These are phyloP conservation scores for Hedychridium roseum DNA, from an alignment of 2,888 invertebrate species.

Conservation along the genomic window DNA sequence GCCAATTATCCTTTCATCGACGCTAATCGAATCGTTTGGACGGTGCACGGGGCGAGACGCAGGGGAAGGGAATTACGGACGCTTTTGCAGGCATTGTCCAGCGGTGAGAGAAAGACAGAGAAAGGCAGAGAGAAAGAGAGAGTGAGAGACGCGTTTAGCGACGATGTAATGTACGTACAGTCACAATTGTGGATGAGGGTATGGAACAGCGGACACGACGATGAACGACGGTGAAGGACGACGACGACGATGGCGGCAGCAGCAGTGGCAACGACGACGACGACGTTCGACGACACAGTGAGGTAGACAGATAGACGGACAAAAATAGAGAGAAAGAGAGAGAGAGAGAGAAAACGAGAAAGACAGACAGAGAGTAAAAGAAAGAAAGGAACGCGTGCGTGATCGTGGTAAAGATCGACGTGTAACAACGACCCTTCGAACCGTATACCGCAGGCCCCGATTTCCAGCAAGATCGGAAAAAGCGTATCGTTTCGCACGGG, in stretches of 20 bases:
- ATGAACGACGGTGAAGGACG: constrained; percentile 26
- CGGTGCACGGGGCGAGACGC: too few relatives aligned
- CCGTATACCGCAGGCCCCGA: too few relatives aligned
- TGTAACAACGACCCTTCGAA: too few relatives aligned
- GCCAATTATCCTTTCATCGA: too few relatives aligned
- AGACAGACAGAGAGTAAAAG: constrained; percentile 23
- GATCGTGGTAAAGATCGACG: constrained; percentile 12
- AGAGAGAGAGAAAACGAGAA: constrained; percentile 14
- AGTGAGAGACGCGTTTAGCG: too few relatives aligned
- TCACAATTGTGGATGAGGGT: constrained; percentile 27
- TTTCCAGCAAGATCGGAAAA: too few relatives aligned
- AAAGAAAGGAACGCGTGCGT: constrained; percentile 12
- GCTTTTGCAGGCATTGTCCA: too few relatives aligned
- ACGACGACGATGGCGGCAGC: constrained; percentile 16
- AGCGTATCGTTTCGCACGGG: too few relatives aligned
- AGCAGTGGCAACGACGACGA: constrained; percentile 6
- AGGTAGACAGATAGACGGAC: constrained; percentile 22
- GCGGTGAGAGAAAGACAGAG: constrained; percentile 18
- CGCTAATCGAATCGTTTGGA: too few relatives aligned
- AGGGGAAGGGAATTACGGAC: too few relatives aligned
- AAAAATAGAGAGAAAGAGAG: constrained; percentile 23
- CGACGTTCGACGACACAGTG: too few relatives aligned
- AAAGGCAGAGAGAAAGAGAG: constrained; percentile 7
- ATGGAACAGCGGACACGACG: too few relatives aligned
- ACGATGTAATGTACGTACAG: constrained; percentile 22